Evolutionary conservation across 2,888 invertebrate genomes (phyloP).

Genomic region (Anorthoa munda): DNA sequence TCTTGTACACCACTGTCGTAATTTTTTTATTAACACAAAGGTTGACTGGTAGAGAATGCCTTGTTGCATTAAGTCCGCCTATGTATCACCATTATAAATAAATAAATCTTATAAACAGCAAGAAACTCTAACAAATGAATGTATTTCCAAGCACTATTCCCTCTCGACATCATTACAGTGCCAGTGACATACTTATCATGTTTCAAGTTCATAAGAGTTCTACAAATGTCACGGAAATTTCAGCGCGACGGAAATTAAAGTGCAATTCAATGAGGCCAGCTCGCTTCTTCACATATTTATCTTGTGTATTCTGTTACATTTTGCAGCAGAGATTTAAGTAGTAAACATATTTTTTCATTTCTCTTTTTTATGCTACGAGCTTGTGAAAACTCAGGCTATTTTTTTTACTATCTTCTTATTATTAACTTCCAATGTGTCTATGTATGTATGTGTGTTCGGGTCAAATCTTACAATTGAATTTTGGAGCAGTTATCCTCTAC

Average conservation of each 20-base stretch:
- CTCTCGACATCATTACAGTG: conserved; percentile 11
- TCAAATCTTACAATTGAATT: too few relatives aligned
- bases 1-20: too few relatives aligned
- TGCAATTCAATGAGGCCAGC: conserved; percentile 40
- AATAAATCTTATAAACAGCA: background rate
- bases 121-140: background rate
- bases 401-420: too few relatives aligned
- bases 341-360: background rate
- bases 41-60: too few relatives aligned
- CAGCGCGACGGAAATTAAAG: conserved; percentile 54
- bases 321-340: background rate
- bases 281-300: conserved; percentile 10
- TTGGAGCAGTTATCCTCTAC: too few relatives aligned
- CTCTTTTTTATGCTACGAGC: background rate
- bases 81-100: too few relatives aligned
- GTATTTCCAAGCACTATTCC: conserved; percentile 1
- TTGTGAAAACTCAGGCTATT: background rate
- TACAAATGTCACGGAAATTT: conserved; percentile 25
- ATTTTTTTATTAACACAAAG: too few relatives aligned
- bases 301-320: conserved; percentile 7
- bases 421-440: too few relatives aligned
- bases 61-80: too few relatives aligned
- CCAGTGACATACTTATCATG: conserved; percentile 19
- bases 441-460: too few relatives aligned
- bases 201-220: conserved; percentile 18